Evolutionary conservation across 2,888 invertebrate species (phyloP).

Genomic region (Rugalucina vietnamica): DNA sequence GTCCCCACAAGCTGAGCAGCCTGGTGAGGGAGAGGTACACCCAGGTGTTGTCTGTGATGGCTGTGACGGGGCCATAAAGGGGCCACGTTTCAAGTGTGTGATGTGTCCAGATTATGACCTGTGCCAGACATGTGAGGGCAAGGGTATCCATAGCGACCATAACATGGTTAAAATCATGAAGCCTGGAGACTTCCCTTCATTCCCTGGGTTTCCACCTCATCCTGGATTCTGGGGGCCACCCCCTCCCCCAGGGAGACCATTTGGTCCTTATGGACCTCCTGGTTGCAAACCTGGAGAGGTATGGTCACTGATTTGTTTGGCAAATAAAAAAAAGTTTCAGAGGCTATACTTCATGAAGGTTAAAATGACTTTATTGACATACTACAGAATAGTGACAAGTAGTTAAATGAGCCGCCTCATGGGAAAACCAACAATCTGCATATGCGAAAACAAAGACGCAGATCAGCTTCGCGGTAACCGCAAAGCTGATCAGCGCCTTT

Average conservation of each 20-base stretch:
- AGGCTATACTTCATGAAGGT: too few species aligned
- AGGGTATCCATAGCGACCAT: slow-evolving; percentile 87
- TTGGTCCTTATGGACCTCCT: slow-evolving; percentile 18
- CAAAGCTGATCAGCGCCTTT: too few species aligned
- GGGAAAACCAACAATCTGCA: too few species aligned
- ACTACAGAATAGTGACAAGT: too few species aligned
- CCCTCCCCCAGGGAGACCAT: slow-evolving; percentile 8
- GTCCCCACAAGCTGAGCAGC: neutral
- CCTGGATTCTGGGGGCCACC: slow-evolving; percentile 11
- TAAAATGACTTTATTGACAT: too few species aligned
- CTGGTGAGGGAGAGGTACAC: slow-evolving; percentile 83
- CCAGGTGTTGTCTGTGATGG: slow-evolving; percentile 89
- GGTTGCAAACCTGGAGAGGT: slow-evolving; percentile 51
- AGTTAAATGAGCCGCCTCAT: too few species aligned
- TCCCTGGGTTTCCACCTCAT: neutral
- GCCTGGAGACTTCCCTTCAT: slow-evolving; percentile 25
- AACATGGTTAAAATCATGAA: slow-evolving; percentile 89
- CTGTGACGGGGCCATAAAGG: slow-evolving; percentile 88
- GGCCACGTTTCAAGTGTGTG: slow-evolving; percentile 93
- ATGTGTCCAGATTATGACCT: slow-evolving; percentile 92
- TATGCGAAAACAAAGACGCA: too few species aligned
- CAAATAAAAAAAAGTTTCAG: too few species aligned
- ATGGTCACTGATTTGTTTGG: neutral
- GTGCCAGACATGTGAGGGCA: slow-evolving; percentile 90
- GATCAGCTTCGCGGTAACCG: too few species aligned